Base-by-base conservation (phyloP, 2,888 invertebrate species). In the Melieria omissa region DNA sequence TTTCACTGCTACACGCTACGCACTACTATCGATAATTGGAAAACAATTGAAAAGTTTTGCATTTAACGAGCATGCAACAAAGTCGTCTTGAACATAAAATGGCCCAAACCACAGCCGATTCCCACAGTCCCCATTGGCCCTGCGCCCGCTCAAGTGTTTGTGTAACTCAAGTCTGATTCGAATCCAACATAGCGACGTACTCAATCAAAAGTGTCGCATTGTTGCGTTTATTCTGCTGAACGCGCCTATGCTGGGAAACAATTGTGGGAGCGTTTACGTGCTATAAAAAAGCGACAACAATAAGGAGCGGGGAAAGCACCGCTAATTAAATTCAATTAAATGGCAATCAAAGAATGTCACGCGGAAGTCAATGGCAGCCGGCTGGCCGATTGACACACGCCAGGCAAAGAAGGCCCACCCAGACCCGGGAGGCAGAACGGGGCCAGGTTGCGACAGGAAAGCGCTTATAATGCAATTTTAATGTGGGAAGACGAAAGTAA, bases 241-340 rank as follows among this genome's bases (percentile, higher is more conserved):
- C 29, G 29, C 29, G 29, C 29, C 29, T 29, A 3, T 2, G 29
- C 29, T 29, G 29, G 29, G 29, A 29, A 45, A 55, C 41, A 57
- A 55, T 45, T 16, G 65, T 65, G 55, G 45, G 55, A 65, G 44
- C 45, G 57, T 16, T 68, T 68, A 29, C 60, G 29, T 41, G 16
- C 29, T 29, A 29, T 29, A 29, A 29, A 29, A 41, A 41, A 46
- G 10, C 12, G 58, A 29, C 60, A 61, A 55, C 41, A 70, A 47
- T 54, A 29, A 16, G 29, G 29, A 29, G 29, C 29, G 29, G 29
- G 29, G 12, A 73, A 75, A 68, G 70, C 69, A 77, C 80, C 81
- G 81, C 84, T 85, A 84, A 85, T 84, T 84, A 84, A 85, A 84
- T 84, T 85, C 85, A 84, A 84, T 85, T 85, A 84, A 85, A 85